Conservation (phyloP, 2,888 invertebrate species). For the Terebella lapidaria region DNA sequence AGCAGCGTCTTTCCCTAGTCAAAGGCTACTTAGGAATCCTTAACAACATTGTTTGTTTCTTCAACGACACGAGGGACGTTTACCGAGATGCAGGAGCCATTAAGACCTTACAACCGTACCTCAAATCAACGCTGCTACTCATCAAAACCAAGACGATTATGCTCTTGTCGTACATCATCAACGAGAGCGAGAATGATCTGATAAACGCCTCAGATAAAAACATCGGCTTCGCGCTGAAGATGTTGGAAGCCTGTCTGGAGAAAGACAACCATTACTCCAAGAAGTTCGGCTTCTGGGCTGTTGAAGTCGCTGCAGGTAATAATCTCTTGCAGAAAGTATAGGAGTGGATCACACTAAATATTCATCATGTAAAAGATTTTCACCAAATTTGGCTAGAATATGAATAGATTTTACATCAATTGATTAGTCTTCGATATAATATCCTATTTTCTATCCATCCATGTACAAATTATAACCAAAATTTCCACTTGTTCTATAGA, state of each 20-base stretch:
- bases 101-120: conserved; percentile 25
- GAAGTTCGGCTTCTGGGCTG: conserved; percentile 39
- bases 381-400: too few relatives aligned
- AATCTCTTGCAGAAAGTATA: too few relatives aligned
- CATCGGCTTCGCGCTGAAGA: conserved; percentile 34
- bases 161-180: conserved; percentile 39
- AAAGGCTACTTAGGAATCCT: conserved; percentile 39
- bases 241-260: conserved; percentile 31
- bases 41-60: conserved; percentile 35
- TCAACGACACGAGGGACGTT: conserved; percentile 27
- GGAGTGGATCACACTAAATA: too few relatives aligned
- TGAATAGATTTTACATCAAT: too few relatives aligned
- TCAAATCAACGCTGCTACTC: conserved; percentile 26
- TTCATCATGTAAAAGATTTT: too few relatives aligned
- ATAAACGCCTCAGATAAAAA: conserved; percentile 34
- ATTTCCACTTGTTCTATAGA: too few relatives aligned
- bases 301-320: conserved; percentile 33
- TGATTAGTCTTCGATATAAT: too few relatives aligned
- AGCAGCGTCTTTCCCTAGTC: conserved; percentile 22
- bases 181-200: conserved; percentile 40
- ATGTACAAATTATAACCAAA: too few relatives aligned
- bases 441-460: too few relatives aligned
- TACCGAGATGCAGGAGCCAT: conserved; percentile 30
- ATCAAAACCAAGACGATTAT: conserved; percentile 39
- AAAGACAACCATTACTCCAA: conserved; percentile 32